A percentile compares a stretch with the other conserved stretches of the same genome.
phyloP scores from a whole-genome alignment of 2,797 vertebrate genomes.

The Stomatorhinus walkeri region DNA sequence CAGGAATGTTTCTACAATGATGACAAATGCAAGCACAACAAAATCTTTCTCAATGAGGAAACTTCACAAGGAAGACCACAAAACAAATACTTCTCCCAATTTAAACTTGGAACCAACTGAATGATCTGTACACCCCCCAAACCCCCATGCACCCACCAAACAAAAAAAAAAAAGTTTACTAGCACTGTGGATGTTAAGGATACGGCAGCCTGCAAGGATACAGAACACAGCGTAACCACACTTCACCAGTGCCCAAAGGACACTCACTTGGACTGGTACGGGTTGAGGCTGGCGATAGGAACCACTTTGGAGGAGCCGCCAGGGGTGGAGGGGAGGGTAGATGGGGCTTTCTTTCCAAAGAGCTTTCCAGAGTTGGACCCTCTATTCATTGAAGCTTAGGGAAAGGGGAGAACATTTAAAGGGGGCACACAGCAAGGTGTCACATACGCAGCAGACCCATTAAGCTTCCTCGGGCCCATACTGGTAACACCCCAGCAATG shows the following conservation, averaged over 20 bases:
- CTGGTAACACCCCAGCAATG: not conserved
- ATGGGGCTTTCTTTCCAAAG: slow-evolving; percentile 60
- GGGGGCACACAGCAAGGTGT: not conserved
- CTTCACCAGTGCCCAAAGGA: not conserved
- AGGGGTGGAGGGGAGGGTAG: slow-evolving; percentile 57
- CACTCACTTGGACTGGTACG: slow-evolving; percentile 94
- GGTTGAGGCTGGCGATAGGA: slow-evolving; percentile 90
- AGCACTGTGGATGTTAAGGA: not conserved
- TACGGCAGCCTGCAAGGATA: not conserved
- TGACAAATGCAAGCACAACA: not conserved
- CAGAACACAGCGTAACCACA: not conserved
- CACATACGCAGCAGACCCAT: not conserved
- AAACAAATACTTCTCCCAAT: not conserved
- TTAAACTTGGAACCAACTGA: not conserved
- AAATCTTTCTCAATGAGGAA: not conserved
- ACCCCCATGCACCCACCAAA: not conserved
- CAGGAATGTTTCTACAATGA: not conserved
- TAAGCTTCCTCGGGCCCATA: not conserved
- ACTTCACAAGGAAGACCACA: not conserved
- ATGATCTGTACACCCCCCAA: not conserved
- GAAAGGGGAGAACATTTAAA: slow-evolving; percentile 39
- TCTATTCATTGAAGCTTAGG: slow-evolving; percentile 50
- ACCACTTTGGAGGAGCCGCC: slow-evolving; percentile 78
- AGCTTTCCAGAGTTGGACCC: slow-evolving; percentile 54
- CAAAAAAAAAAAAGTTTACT: not conserved